phyloP scores from a whole-genome alignment of 2,113 vertebrate genomes.

The Phrynosoma blainvillii region DNA sequence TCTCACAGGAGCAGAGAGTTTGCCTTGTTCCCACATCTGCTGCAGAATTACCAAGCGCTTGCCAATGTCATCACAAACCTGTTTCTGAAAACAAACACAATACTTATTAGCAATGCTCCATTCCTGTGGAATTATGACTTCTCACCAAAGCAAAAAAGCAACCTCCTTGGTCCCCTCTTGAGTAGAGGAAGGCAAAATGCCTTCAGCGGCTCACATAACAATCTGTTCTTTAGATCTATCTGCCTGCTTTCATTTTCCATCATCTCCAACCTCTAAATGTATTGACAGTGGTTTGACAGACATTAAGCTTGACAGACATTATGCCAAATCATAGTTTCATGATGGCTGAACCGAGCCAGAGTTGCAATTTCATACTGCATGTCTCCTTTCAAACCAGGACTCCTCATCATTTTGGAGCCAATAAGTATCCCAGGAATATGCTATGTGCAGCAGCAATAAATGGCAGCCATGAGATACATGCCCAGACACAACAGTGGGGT shows the following conservation, averaged over 20 bases:
- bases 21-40: conserved; percentile 85
- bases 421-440: neutral
- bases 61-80: conserved; percentile 90
- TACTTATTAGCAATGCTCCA: neutral
- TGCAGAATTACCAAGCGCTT: conserved; percentile 85
- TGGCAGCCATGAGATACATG: neutral
- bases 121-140: neutral
- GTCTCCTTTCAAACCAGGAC: neutral
- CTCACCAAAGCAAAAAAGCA: neutral
- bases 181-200: neutral
- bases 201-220: no score
- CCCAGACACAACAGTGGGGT: neutral
- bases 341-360: neutral
- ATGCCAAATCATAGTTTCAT: neutral
- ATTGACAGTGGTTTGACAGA: neutral
- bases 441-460: neutral
- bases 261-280: neutral
- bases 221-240: neutral
- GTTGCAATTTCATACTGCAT: neutral
- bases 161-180: neutral
- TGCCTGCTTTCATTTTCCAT: neutral
- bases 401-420: neutral
- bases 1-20: conserved; percentile 85
- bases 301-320: neutral
- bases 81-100: conserved; percentile 78